Conservation (phyloP, 2,888 invertebrate genomes). For the Anarsia innoxiella region DNA sequence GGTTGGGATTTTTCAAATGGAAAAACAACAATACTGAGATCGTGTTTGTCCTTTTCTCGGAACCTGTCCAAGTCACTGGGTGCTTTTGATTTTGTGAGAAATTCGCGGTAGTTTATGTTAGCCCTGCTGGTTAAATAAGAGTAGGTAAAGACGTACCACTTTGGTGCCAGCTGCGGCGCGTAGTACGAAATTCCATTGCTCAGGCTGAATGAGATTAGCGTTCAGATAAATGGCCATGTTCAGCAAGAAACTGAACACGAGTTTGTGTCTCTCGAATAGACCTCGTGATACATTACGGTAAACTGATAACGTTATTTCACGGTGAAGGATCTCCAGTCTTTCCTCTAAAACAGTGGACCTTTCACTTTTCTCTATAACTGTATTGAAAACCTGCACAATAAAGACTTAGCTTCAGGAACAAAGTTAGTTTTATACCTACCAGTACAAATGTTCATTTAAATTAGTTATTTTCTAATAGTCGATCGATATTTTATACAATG, state of each 20-base stretch:
- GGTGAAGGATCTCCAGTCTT: constrained; percentile 81
- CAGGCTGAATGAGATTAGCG: constrained; percentile 71
- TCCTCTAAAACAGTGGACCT: constrained; percentile 78
- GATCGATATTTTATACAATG: no score
- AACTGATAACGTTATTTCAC: constrained; percentile 86
- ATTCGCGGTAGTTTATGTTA: no score
- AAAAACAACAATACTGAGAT: no score
- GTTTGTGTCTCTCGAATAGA: constrained; percentile 92
- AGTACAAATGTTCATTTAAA: no score
- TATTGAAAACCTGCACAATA: constrained; percentile 83
- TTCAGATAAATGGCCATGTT: constrained; percentile 84
- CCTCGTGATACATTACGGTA: constrained; percentile 93
- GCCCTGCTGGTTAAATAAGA: no score
- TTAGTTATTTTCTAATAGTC: no score
- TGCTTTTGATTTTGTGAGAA: no score
- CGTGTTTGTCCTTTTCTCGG: no score
- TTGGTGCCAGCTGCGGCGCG: constrained; percentile 80
- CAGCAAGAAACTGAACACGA: constrained; percentile 90
- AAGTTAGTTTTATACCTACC: no score
- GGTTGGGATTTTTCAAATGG: no score
- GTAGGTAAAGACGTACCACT: constrained; percentile 58
- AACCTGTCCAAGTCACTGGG: no score
- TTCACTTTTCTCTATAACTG: constrained; percentile 85
- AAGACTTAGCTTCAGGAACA: no score
- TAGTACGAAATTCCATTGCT: constrained; percentile 86